phyloP scores from a whole-genome alignment of 2,113 vertebrate species.

The Thalassoma bifasciatum region DNA sequence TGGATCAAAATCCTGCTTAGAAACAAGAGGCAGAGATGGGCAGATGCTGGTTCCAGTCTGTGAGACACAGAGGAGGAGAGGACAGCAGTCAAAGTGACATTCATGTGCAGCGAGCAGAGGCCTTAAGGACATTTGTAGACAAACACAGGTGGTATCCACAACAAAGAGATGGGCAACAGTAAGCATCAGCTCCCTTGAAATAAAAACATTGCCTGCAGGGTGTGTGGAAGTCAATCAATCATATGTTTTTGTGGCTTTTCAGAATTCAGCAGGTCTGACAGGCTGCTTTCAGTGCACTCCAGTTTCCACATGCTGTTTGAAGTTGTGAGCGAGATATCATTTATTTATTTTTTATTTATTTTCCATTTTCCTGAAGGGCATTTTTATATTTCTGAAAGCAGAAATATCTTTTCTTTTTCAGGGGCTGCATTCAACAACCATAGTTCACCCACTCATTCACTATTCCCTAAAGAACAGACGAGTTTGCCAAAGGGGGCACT shows the following conservation, averaged over 20 bases:
- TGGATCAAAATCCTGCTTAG: conserved; percentile 44
- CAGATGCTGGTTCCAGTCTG: conserved; percentile 50
- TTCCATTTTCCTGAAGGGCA: background rate
- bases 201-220: background rate
- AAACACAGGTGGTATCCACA: conserved; percentile 17
- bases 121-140: conserved; percentile 10
- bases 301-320: background rate
- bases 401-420: background rate
- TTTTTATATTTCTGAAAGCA: background rate
- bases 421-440: background rate
- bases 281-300: too few relatives aligned
- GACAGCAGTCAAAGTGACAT: conserved; percentile 44
- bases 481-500: background rate
- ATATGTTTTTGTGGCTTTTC: background rate
- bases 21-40: conserved; percentile 20
- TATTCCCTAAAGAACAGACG: background rate
- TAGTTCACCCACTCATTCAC: background rate
- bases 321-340: background rate
- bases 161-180: conserved; percentile 12
- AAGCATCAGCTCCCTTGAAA: conserved; percentile 13
- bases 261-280: background rate
- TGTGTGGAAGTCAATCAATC: background rate
- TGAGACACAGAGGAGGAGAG: conserved; percentile 24
- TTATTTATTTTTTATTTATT: background rate
- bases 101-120: conserved; percentile 14